Evolutionary conservation across 2,797 vertebrate species (phyloP).

Genomic region (Tamandua tetradactyla): DNA sequence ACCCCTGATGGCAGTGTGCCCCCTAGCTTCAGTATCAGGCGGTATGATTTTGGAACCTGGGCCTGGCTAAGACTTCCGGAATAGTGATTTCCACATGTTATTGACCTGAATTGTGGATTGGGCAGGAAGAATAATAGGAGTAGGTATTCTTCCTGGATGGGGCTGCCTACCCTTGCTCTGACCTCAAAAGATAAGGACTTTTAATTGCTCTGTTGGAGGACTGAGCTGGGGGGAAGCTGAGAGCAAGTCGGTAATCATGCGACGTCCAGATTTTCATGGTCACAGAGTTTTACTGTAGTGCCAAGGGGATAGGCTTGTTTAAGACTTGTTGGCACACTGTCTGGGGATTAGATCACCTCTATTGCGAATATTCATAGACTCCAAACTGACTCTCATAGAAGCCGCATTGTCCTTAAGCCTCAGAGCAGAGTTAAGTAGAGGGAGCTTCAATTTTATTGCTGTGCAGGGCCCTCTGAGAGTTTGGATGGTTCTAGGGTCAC

Average conservation of each 20-base stretch:
- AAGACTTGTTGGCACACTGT: background rate
- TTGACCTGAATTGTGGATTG: background rate
- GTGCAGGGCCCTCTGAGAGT: background rate
- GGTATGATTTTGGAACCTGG: background rate
- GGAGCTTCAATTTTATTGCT: background rate
- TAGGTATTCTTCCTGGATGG: background rate
- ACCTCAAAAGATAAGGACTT: background rate
- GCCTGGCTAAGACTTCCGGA: background rate
- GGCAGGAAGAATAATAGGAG: background rate
- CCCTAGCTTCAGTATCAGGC: background rate
- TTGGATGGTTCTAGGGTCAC: background rate
- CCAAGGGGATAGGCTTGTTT: background rate
- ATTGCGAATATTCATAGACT: background rate
- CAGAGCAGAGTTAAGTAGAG: background rate
- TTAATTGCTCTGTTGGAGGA: background rate
- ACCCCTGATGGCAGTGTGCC: background rate
- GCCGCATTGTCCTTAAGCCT: background rate
- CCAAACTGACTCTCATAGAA: background rate
- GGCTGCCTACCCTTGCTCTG: background rate
- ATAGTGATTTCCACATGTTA: slow-evolving; percentile 26
- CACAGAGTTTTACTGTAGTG: background rate
- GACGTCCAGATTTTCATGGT: background rate
- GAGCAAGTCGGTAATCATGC: background rate
- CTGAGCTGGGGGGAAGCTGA: background rate
- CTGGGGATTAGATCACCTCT: background rate